Percentiles rank a stretch among this genome's conserved stretches.
phyloP scores from a whole-genome alignment of 2,797 vertebrate species.

The Siniperca scherzeri region DNA sequence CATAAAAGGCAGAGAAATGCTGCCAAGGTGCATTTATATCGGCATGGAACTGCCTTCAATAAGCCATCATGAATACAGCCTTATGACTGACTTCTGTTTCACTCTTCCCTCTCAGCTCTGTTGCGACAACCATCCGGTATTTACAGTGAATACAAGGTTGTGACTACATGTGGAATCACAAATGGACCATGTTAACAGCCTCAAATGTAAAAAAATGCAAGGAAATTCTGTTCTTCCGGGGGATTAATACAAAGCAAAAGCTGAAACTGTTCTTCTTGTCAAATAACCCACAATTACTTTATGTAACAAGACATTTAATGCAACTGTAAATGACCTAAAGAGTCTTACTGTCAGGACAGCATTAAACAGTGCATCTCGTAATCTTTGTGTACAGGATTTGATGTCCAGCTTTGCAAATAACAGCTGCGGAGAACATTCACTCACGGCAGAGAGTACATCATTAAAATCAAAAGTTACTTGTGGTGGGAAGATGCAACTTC shows the following conservation, averaged over 20 bases:
- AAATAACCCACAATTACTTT: conserved; percentile 15
- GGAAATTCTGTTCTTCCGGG: neutral
- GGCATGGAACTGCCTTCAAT: neutral
- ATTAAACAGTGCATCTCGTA: conserved; percentile 27
- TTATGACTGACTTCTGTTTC: neutral
- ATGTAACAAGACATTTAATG: neutral
- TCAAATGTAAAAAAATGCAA: neutral
- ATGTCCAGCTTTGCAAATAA: conserved; percentile 61
- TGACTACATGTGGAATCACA: neutral
- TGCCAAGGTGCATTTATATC: conserved; percentile 42
- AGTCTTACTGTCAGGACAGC: neutral
- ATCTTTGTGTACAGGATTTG: conserved; percentile 46
- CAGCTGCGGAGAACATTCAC: conserved; percentile 46
- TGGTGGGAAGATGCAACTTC: conserved; percentile 52
- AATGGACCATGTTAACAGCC: neutral
- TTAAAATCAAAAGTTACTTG: conserved; percentile 69
- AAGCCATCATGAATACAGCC: neutral
- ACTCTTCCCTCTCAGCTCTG: conserved; percentile 1
- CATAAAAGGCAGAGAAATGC: conserved; percentile 34
- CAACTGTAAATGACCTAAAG: neutral
- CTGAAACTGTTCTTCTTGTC: neutral
- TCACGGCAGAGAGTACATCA: conserved; percentile 64
- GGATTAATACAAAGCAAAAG: conserved; percentile 12
- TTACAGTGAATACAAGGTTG: conserved; percentile 30
- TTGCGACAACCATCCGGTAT: conserved; percentile 16